A percentile compares a stretch with the other conserved stretches of the same genome.
Conservation (phyloP, 1,140 invertebrate species). For the Drosophila pruinosa region DNA sequence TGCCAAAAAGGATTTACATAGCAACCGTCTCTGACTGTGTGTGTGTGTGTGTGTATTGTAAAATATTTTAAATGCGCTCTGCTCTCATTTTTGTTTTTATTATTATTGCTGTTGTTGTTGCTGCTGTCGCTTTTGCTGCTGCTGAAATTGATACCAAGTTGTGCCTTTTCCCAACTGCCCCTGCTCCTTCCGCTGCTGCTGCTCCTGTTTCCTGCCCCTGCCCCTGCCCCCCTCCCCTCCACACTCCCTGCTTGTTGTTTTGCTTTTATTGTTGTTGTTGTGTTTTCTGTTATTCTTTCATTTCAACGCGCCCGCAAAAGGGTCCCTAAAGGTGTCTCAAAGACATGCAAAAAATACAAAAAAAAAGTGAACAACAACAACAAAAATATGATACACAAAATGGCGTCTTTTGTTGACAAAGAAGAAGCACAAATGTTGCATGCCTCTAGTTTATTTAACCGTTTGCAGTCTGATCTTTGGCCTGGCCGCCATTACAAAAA, state of each 20-base stretch:
- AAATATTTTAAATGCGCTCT: constrained; percentile 40
- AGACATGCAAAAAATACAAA: constrained; percentile 19
- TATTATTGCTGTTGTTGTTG: constrained; percentile 25
- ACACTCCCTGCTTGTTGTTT: constrained; percentile 7
- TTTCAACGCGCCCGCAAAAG: constrained; percentile 63
- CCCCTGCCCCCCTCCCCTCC: neutral
- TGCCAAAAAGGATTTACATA: constrained; percentile 70
- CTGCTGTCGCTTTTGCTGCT: constrained; percentile 31
- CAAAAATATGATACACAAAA: constrained; percentile 5
- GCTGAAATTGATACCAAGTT: constrained; percentile 43
- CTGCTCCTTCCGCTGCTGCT: neutral
- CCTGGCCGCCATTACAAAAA: neutral
- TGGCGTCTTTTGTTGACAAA: neutral
- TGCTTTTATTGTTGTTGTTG: constrained; percentile 19
- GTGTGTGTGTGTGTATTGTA: constrained; percentile 25
- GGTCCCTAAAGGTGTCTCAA: constrained; percentile 43
- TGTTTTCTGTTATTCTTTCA: constrained; percentile 70
- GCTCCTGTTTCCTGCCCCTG: neutral
- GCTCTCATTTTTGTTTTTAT: constrained; percentile 29
- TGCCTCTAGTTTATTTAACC: neutral
- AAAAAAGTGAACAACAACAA: constrained; percentile 1
- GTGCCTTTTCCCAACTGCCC: constrained; percentile 13
- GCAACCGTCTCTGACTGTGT: constrained; percentile 1
- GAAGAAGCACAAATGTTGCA: neutral
- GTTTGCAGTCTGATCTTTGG: neutral